These are phyloP conservation scores for Endotricha flammealis DNA, from an alignment of 2,888 invertebrate genomes.

Conservation along the genomic window DNA sequence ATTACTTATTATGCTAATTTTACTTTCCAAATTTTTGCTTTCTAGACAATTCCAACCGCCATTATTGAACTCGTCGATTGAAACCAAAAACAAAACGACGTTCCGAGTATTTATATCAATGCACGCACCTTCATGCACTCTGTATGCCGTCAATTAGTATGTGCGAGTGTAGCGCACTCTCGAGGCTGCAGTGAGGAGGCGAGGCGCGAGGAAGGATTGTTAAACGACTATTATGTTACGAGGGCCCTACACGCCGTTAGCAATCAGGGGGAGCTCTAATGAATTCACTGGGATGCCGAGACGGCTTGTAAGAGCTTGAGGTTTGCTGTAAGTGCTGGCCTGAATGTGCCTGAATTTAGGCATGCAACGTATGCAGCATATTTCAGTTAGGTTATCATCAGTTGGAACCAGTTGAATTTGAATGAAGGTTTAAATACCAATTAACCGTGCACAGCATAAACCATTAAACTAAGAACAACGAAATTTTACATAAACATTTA, in stretches of 20 bases:
- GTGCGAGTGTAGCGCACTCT: slow-evolving; percentile 31
- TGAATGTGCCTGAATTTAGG: neutral
- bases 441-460: no score
- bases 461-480: no score
- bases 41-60: no score
- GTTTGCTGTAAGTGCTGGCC: neutral
- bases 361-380: no score
- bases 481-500: no score
- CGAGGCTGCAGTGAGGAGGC: slow-evolving; percentile 25
- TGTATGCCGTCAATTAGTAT: slow-evolving; percentile 32
- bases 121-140: neutral
- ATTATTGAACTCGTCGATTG: no score
- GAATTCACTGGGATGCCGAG: slow-evolving; percentile 20
- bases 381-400: no score
- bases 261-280: slow-evolving; percentile 34
- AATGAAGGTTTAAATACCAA: neutral
- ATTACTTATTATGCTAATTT: no score
- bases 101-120: no score
- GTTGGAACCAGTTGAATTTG: neutral
- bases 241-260: slow-evolving; percentile 35
- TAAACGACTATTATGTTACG: slow-evolving; percentile 53
- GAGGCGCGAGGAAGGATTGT: slow-evolving; percentile 41
- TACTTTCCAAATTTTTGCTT: no score
- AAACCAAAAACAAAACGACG: no score
- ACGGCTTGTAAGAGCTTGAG: slow-evolving; percentile 1